These are phyloP conservation scores for Argopecten irradians DNA, from an alignment of 1,140 invertebrate species.

Conservation along the genomic window DNA sequence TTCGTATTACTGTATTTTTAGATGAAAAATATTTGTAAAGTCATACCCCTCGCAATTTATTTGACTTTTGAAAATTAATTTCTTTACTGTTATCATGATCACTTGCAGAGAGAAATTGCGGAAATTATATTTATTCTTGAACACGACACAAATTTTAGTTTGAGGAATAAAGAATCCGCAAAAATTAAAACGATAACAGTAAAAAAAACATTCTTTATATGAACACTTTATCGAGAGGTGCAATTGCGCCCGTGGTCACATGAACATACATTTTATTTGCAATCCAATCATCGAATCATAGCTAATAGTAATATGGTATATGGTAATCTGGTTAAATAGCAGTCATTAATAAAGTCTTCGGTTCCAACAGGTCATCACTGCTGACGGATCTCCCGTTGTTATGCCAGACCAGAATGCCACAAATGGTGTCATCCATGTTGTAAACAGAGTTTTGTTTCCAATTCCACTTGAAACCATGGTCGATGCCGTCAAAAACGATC, in stretches of 20 bases:
- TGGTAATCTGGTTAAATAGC: neutral
- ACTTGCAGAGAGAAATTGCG: too few relatives aligned
- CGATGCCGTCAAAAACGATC: slow-evolving; percentile 60
- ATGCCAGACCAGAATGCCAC: slow-evolving; percentile 70
- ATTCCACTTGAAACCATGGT: slow-evolving; percentile 65
- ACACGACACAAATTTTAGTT: too few relatives aligned
- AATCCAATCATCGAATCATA: neutral
- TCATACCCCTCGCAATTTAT: too few relatives aligned
- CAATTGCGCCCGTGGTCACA: neutral
- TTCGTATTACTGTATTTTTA: too few relatives aligned
- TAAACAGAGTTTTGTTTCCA: slow-evolving; percentile 72
- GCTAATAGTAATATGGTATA: neutral
- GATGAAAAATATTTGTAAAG: too few relatives aligned
- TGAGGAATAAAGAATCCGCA: too few relatives aligned
- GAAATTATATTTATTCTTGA: too few relatives aligned
- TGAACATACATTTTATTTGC: neutral
- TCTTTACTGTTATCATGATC: too few relatives aligned
- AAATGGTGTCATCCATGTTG: slow-evolving; percentile 75
- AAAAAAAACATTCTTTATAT: neutral
- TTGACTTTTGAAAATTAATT: too few relatives aligned
- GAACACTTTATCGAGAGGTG: neutral
- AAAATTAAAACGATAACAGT: neutral
- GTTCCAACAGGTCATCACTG: slow-evolving; percentile 68
- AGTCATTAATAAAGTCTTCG: neutral
- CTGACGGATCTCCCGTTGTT: slow-evolving; percentile 71